Percentiles rank a stretch among this genome's conserved stretches.
Evolutionary conservation across 2,888 invertebrate genomes (phyloP).

Genomic region (Carcina quercana): DNA sequence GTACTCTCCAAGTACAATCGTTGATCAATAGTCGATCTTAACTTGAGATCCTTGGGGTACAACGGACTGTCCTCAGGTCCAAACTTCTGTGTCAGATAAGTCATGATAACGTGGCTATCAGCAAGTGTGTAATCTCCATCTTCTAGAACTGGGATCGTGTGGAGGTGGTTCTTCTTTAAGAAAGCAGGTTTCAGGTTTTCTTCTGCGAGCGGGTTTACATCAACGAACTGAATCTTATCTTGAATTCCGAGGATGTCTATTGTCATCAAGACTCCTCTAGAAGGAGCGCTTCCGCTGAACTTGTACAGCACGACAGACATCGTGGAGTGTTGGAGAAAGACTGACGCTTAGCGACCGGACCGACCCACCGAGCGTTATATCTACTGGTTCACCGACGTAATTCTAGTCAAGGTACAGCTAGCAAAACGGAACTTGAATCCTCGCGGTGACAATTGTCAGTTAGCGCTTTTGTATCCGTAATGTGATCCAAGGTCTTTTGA

Average conservation of each 20-base stretch:
- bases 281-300: constrained; percentile 32
- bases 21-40: constrained; percentile 31
- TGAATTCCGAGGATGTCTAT: constrained; percentile 25
- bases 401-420: too few relatives aligned
- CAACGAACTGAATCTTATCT: constrained; percentile 24
- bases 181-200: constrained; percentile 31
- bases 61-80: constrained; percentile 20
- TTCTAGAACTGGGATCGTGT: constrained; percentile 37
- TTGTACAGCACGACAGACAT: constrained; percentile 26
- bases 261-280: constrained; percentile 30
- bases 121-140: constrained; percentile 29
- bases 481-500: too few relatives aligned
- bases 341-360: background rate
- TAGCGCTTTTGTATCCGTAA: too few relatives aligned
- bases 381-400: too few relatives aligned
- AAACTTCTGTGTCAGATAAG: constrained; percentile 33
- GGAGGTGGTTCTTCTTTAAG: constrained; percentile 35
- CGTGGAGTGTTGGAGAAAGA: background rate
- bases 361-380: too few relatives aligned
- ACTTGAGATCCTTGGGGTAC: constrained; percentile 28
- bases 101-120: constrained; percentile 39
- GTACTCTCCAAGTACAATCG: constrained; percentile 35
- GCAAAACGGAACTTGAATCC: too few relatives aligned
- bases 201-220: constrained; percentile 27
- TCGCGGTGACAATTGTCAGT: too few relatives aligned